Conservation (phyloP, 2,797 vertebrate genomes). For the Heliangelus exortis region DNA sequence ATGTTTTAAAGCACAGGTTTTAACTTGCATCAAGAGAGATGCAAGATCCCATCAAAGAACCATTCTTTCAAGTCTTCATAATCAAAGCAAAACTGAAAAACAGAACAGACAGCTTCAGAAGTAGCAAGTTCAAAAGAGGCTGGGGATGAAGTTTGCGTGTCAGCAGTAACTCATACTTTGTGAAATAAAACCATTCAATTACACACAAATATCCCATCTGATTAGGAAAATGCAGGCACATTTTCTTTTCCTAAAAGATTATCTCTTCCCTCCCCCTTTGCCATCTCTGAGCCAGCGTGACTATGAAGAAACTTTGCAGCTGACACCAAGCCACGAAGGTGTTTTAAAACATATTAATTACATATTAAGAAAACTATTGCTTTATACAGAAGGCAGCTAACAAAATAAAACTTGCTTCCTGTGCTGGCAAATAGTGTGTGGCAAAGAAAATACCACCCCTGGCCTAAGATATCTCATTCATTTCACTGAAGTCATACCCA, state of each 20-base stretch:
- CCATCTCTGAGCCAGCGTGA: neutral
- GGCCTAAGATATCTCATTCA: neutral
- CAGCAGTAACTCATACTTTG: neutral
- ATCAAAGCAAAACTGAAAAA: conserved; percentile 20
- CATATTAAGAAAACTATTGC: neutral
- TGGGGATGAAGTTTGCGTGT: neutral
- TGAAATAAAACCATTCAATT: neutral
- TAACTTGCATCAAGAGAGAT: conserved; percentile 41
- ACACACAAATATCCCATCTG: neutral
- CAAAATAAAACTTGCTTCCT: neutral
- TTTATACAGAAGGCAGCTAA: neutral
- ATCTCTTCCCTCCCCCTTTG: neutral
- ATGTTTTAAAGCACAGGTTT: conserved; percentile 3
- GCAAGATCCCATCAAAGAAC: neutral
- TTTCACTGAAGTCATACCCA: neutral
- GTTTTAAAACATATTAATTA: neutral
- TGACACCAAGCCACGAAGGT: neutral
- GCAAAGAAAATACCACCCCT: neutral
- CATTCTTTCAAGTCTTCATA: neutral
- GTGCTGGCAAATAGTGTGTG: neutral
- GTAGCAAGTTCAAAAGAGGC: conserved; percentile 21
- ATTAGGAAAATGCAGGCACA: neutral
- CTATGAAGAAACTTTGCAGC: neutral
- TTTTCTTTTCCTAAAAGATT: neutral
- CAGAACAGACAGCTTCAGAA: neutral